Percentiles rank a stretch among this genome's conserved stretches.
phyloP scores from a whole-genome alignment of 2,888 invertebrate genomes.

The Aproaerema taeniolella region DNA sequence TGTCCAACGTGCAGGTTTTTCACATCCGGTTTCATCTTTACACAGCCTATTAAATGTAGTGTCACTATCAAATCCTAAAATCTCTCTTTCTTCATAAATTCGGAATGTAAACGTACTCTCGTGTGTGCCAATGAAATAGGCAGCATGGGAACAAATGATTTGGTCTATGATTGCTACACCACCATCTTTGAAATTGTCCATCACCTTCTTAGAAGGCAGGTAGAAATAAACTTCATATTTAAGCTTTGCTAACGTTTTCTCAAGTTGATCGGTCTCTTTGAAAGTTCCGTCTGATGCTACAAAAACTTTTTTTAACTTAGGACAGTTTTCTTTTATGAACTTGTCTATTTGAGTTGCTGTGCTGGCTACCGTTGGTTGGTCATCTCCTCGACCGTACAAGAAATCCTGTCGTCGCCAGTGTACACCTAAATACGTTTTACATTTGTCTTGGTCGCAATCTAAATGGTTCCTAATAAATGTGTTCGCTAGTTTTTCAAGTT shows the following conservation, averaged over 20 bases:
- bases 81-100: conserved; percentile 98
- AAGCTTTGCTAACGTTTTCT: conserved; percentile 48
- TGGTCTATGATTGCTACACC: conserved; percentile 96
- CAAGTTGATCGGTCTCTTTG: conserved; percentile 68
- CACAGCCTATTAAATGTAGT: conserved; percentile 95
- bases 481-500: conserved; percentile 81
- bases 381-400: conserved; percentile 81
- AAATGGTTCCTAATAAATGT: conserved; percentile 69
- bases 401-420: conserved; percentile 96
- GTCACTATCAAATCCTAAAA: conserved; percentile 88
- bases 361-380: conserved; percentile 86
- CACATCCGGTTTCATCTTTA: conserved; percentile 79
- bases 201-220: conserved; percentile 61
- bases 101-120: conserved; percentile 98
- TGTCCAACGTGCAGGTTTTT: conserved; percentile 87
- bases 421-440: conserved; percentile 87
- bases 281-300: conserved; percentile 95
- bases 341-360: conserved; percentile 86
- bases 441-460: conserved; percentile 39
- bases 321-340: conserved; percentile 71
- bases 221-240: conserved; percentile 47
- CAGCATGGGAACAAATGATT: conserved; percentile 93
- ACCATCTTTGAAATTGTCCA: conserved; percentile 83
- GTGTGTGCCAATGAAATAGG: conserved; percentile 92
- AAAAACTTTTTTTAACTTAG: conserved; percentile 75